Base-by-base conservation (phyloP, 2,888 invertebrate species). In the Philonicus albiceps region DNA sequence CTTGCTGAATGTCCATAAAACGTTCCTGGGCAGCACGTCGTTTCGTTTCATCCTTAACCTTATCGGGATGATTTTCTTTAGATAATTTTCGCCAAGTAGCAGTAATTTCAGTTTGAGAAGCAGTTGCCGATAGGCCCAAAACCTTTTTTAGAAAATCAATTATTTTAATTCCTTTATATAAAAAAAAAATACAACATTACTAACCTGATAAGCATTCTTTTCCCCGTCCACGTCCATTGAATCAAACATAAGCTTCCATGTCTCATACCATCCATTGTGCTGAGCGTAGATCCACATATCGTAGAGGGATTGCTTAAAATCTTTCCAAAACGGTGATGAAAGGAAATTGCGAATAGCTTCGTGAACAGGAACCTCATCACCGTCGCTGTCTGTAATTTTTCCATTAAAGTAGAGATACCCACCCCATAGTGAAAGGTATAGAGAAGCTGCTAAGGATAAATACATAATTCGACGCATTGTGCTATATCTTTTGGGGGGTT, bases 1-100 rank as follows among this genome's bases (percentile, higher is more conserved):
- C 98, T 90, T 97, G 96, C 90, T 98, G 98, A 88, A 98, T 97
- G 90, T 98, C 97, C 94, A 98, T 97, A 91, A 98, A 98, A 85
- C 94, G 95, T 89, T 97, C 96, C 90, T 98, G 97, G 0, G 97
- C 98, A 1, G 92, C 93, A 3, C 93, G 92, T 72, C 96, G 94
- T 86, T 94, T 94, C 1, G 93, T 92, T 3, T 94, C 94, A 88
- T 97, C 96, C 90, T 96, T 96, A 5, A 96, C 96, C 91, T 97
- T 97, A 90, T 99, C 98, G 0, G 98, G 98, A 92, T 99, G 98
- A 93, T 96, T 95, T 90, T 97, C 96, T 43, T 96, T 94, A 0
- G 97, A 97, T 0, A 98, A 93, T 37, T 94, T 94, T 40, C 97
- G 93, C 95, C 98, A 98, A 16, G 94, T 95, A 0, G 95, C 92